Evolutionary conservation across 1,140 invertebrate genomes (phyloP).

Genomic region (Lordiphosa collinella): DNA sequence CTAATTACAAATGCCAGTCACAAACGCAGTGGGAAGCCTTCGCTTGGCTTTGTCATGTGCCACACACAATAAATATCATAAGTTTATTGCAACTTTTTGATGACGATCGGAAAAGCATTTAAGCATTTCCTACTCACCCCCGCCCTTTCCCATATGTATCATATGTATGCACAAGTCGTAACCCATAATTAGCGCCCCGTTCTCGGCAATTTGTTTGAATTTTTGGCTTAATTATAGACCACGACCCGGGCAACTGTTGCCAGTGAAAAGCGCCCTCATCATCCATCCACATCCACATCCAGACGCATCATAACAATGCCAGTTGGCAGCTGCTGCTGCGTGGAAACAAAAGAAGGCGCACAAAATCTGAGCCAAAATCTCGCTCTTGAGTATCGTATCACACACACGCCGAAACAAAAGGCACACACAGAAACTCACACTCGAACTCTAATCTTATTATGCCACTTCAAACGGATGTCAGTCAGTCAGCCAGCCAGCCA

Average conservation of each 20-base stretch:
- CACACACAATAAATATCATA: slow-evolving; percentile 44
- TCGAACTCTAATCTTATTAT: slow-evolving; percentile 58
- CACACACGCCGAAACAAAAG: slow-evolving; percentile 9
- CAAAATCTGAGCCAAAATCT: slow-evolving; percentile 31
- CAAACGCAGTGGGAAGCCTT: slow-evolving; percentile 35
- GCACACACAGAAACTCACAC: slow-evolving; percentile 9
- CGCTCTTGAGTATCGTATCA: slow-evolving; percentile 5
- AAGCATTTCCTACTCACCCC: neutral
- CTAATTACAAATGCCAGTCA: slow-evolving; percentile 71
- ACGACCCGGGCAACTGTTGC: slow-evolving; percentile 41
- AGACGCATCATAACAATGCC: slow-evolving; percentile 9
- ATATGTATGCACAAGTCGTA: slow-evolving; percentile 3
- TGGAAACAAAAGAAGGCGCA: slow-evolving; percentile 19
- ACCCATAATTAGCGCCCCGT: slow-evolving; percentile 34
- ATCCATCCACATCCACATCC: slow-evolving; percentile 14
- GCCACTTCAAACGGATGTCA: slow-evolving; percentile 59
- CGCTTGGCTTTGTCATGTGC: slow-evolving; percentile 32
- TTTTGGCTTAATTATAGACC: slow-evolving; percentile 48
- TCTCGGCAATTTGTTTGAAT: slow-evolving; percentile 14
- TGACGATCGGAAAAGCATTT: slow-evolving; percentile 22
- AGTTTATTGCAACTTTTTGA: slow-evolving; percentile 36
- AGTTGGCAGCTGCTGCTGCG: slow-evolving; percentile 23
- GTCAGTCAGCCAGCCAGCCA: slow-evolving; percentile 16
- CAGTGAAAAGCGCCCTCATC: slow-evolving; percentile 31
- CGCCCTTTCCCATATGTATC: neutral